Evolutionary conservation across 92 coral and sea anemone genomes (phyloP), one percentile per base, ranked within the genome.

Genomic region (Muricea muricata): DNA sequence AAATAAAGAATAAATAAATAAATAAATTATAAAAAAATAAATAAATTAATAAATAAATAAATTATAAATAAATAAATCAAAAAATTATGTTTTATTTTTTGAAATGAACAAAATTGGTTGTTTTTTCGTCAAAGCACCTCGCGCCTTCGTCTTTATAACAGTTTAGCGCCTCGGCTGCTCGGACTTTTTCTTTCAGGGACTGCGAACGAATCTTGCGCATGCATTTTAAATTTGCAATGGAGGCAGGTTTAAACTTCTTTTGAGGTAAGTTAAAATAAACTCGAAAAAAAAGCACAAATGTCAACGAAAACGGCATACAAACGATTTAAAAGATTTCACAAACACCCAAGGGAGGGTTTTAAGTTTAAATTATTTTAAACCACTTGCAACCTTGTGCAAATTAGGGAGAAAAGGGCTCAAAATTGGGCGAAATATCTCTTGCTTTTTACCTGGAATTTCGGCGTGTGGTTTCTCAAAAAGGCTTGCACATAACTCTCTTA

Each of bases 241-340:
- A 30, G 70, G 70, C 70, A 63, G 30, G 30, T 63, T 63, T 63
- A 30, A 63, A 63, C 34, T 63, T 63, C 15, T 63, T 3, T 14
- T 24, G 34, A 30, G 68, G 68, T 61, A 61, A 18, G 33, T 61
- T 25, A 5, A 26, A 25, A 63, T 28, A 63, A 63, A 63, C 21
- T 10, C 0, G 35, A n/a, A n/a, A n/a, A n/a, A n/a, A n/a, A n/a
- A n/a, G n/a, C n/a, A n/a, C n/a, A n/a, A n/a, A n/a, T n/a, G n/a
- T n/a, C n/a, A n/a, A n/a, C 6, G 4, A 4, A 63, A 63, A 63
- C 30, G 31, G 70, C 37, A 1, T 7, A 28, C 5, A 30, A 26
- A 28, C 33, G 28, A 0, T 7, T n/a, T 26, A 25, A 25, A 30
- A 60, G 6, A 18, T 24, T 1, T 0, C n/a, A 15, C n/a, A 17